Evolutionary conservation across 2,888 invertebrate genomes (phyloP), one percentile per base, ranked within the genome.

Genomic region (Chloromyia formosa): DNA sequence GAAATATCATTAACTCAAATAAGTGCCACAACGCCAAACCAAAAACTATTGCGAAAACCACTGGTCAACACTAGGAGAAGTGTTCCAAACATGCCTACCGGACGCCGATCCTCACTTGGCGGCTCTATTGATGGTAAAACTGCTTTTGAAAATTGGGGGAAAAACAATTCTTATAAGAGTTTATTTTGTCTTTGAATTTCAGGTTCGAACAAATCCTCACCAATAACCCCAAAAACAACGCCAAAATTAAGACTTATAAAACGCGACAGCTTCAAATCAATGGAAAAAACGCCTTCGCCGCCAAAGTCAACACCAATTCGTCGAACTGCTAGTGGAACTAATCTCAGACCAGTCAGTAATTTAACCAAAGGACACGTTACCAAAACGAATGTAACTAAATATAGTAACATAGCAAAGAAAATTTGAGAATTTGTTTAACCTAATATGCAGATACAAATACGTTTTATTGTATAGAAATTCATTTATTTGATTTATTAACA

Each of bases 191-290:
- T n/a, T n/a, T n/a, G n/a, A n/a, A 7, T 60, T 27, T 23, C 14
- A 71, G 71, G n/a, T 40, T 16, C 71, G 9, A 58, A 18, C 16
- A 35, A 35, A 58, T 56, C 56, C 40, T 58, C 56, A 58, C 20
- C 18, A 7, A 56, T 9, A 40, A 18, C 35, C 10, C 35, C 40
- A 20, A 71, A 56, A 58, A 27, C 58, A 18, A 14, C 18, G 12
- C 71, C 40, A 40, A 71, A 58, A 16, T 18, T 40, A 14, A 27
- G 18, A 40, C 12, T 56, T 12, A 27, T 71, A 1, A 71, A 71
- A 40, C 71, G 71, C 40, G 42, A 71, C 4, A 71, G 58, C n/a
- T 71, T 71, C 14, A 71, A 71, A 14, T 35, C 71, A 18, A 18
- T 40, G 4, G 53, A 53, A 5, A 71, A 54, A 18, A 54, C 23